Conservation (phyloP, 2,113 vertebrate species). For the Gobio gobio region DNA sequence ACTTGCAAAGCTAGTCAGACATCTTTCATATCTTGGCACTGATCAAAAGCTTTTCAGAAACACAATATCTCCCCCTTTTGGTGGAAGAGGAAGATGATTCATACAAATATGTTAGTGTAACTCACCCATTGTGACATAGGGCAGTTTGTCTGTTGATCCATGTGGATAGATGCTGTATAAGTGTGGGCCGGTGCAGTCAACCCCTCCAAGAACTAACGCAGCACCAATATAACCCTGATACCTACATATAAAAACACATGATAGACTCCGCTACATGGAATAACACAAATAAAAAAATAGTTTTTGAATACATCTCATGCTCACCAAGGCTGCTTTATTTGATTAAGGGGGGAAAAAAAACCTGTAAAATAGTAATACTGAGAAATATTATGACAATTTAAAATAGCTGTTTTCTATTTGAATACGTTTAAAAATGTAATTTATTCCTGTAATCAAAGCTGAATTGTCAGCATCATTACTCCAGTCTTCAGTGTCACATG, state of each 20-base stretch:
- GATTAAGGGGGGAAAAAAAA: not conserved
- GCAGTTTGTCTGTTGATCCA: constrained; percentile 96
- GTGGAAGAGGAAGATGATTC: not conserved
- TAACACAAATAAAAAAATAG: no score
- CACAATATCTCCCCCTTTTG: constrained; percentile 1
- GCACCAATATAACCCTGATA: constrained; percentile 99
- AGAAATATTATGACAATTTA: not conserved
- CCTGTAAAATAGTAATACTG: not conserved
- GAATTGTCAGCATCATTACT: no score
- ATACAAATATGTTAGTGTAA: not conserved
- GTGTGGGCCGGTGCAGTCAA: constrained; percentile 91
- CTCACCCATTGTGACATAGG: constrained; percentile 98
- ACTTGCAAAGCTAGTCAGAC: not conserved
- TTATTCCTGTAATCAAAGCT: no score
- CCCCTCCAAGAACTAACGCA: constrained; percentile 91
- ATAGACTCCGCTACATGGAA: not conserved
- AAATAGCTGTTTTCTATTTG: not conserved
- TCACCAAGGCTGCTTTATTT: not conserved
- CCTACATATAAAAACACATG: constrained; percentile 67
- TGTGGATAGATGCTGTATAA: constrained; percentile 99
- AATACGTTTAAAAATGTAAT: no score
- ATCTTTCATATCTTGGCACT: not conserved
- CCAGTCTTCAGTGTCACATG: no score
- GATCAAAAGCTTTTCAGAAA: not conserved
- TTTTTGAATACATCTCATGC: not conserved